Conservation (phyloP, 2,888 invertebrate genomes). For the Atrina japonica region DNA sequence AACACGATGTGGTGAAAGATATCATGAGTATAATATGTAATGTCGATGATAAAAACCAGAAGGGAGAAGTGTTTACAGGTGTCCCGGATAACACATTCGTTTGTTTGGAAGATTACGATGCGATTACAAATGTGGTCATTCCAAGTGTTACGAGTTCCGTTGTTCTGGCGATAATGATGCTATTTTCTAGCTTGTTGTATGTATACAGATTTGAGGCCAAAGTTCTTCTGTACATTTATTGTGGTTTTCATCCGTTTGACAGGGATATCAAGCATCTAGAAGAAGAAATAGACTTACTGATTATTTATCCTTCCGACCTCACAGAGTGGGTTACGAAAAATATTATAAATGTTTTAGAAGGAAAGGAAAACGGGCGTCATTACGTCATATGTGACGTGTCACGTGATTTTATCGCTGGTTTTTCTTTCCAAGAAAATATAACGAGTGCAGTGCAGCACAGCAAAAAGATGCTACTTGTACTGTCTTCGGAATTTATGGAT, state of each 20-base stretch:
- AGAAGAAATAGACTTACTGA: constrained; percentile 12
- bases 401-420: constrained; percentile 58
- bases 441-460: constrained; percentile 49
- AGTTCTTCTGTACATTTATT: constrained; percentile 19
- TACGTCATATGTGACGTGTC: constrained; percentile 51
- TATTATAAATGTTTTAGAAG: constrained; percentile 1
- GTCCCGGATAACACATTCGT: constrained; percentile 31
- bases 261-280: background rate
- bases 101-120: constrained; percentile 25
- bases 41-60: constrained; percentile 7
- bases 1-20: constrained; percentile 31
- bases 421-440: constrained; percentile 60
- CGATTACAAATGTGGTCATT: constrained; percentile 39
- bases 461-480: constrained; percentile 55
- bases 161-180: constrained; percentile 24
- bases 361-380: constrained; percentile 14
- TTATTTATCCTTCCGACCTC: constrained; percentile 3
- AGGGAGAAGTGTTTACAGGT: constrained; percentile 21
- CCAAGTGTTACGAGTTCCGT: constrained; percentile 37
- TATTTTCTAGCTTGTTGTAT: constrained; percentile 19
- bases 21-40: constrained; percentile 43
- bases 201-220: constrained; percentile 25
- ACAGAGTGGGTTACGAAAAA: constrained; percentile 25
- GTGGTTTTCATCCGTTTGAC: constrained; percentile 23
- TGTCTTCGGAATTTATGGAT: constrained; percentile 47